These are phyloP conservation scores for Pseudorasbora parva DNA, from an alignment of 2,113 vertebrate species.

Conservation along the genomic window DNA sequence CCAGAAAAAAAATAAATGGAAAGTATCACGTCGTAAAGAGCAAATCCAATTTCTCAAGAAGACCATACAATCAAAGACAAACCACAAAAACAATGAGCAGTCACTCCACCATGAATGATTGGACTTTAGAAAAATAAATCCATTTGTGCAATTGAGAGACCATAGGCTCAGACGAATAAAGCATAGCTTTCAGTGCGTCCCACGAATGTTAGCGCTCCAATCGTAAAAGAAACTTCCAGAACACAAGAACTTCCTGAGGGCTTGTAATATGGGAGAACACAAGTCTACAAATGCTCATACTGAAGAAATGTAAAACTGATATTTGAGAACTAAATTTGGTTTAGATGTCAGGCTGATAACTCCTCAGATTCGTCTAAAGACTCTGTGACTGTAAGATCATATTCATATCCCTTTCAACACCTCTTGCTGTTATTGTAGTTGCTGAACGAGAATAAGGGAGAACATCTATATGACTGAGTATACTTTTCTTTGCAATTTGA, in stretches of 20 bases:
- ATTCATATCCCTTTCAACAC: neutral
- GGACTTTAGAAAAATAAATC: slow-evolving; percentile 60
- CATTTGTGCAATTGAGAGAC: slow-evolving; percentile 54
- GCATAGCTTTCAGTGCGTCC: slow-evolving; percentile 42
- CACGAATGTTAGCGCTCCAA: slow-evolving; percentile 24
- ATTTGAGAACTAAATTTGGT: neutral
- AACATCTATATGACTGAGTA: neutral
- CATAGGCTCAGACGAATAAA: slow-evolving; percentile 46
- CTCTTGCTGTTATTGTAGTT: neutral
- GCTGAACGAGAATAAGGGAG: neutral
- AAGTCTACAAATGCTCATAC: neutral
- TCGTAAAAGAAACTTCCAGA: slow-evolving; percentile 17
- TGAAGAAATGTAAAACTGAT: neutral
- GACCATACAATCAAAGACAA: slow-evolving; percentile 43
- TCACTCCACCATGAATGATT: slow-evolving; percentile 39
- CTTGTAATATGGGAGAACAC: slow-evolving; percentile 10
- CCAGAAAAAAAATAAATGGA: slow-evolving; percentile 20
- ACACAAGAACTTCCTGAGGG: slow-evolving; percentile 28
- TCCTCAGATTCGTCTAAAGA: neutral
- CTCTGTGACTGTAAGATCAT: neutral
- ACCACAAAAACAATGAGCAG: slow-evolving; percentile 40
- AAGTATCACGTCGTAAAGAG: slow-evolving; percentile 28
- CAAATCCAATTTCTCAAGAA: slow-evolving; percentile 26
- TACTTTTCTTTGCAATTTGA: neutral
- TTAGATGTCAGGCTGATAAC: neutral